Percentiles rank a stretch among this genome's conserved stretches.
phyloP scores from a whole-genome alignment of 2,888 invertebrate species.

The Syrphus vitripennis region DNA sequence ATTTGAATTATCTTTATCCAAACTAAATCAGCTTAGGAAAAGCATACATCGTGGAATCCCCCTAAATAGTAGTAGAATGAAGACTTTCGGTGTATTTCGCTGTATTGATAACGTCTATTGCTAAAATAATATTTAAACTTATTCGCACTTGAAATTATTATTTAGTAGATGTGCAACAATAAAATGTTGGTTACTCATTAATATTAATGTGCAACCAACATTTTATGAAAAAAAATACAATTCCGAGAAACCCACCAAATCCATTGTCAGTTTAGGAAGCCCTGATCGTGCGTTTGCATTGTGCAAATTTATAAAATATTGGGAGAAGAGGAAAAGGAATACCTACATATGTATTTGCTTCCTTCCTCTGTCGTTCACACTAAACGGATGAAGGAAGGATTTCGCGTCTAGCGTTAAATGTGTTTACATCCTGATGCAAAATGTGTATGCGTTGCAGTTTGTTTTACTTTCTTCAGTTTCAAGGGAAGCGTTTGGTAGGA shows the following conservation, averaged over 20 bases:
- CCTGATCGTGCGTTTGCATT: conserved; percentile 10
- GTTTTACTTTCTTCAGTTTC: conserved; percentile 45
- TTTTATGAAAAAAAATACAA: too few species aligned
- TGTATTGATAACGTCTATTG: too few species aligned
- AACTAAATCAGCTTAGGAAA: too few species aligned
- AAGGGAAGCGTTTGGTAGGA: conserved; percentile 39
- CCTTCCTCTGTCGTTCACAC: conserved; percentile 67
- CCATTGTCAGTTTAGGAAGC: not conserved
- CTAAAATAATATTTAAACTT: too few species aligned
- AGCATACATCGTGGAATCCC: too few species aligned
- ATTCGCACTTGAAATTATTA: too few species aligned
- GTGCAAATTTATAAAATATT: conserved; percentile 63
- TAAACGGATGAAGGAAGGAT: conserved; percentile 70
- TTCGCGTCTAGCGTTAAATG: conserved; percentile 71
- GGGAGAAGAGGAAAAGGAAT: conserved; percentile 37
- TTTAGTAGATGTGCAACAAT: too few species aligned
- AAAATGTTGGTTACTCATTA: too few species aligned
- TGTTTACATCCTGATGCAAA: conserved; percentile 70
- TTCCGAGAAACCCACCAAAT: not conserved
- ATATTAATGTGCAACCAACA: too few species aligned
- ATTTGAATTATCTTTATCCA: too few species aligned
- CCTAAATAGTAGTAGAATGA: too few species aligned
- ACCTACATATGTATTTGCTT: conserved; percentile 61
- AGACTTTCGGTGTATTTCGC: too few species aligned
- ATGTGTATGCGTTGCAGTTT: conserved; percentile 67